Conservation (phyloP, 1,140 invertebrate genomes). For the Anastrepha ludens region DNA sequence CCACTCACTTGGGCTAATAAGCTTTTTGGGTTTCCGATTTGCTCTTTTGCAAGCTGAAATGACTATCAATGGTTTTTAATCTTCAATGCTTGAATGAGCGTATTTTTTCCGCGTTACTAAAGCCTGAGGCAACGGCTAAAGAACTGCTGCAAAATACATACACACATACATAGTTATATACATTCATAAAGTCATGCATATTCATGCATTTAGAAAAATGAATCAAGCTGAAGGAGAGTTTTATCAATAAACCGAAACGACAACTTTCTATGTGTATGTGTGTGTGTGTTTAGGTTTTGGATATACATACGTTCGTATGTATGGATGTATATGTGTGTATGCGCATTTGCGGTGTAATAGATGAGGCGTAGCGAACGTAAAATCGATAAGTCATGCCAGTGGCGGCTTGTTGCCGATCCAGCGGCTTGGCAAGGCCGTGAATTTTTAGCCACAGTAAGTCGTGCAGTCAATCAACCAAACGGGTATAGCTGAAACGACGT, state of each 20-base stretch:
- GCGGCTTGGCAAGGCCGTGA: constrained; percentile 17
- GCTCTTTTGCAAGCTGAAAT: background rate
- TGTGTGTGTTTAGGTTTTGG: background rate
- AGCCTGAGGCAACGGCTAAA: background rate
- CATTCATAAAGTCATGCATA: background rate
- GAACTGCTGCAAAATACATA: background rate
- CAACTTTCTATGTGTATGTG: background rate
- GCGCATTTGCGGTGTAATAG: background rate
- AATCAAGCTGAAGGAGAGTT: background rate
- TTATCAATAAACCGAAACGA: constrained; percentile 3
- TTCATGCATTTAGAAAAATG: background rate
- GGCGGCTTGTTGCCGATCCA: background rate
- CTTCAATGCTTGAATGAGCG: constrained; percentile 1
- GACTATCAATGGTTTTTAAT: constrained; percentile 47
- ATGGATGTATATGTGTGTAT: background rate
- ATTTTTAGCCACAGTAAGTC: constrained; percentile 28
- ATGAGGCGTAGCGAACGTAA: constrained; percentile 36
- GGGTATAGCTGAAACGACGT: background rate
- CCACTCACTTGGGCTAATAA: background rate
- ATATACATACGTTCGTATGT: background rate
- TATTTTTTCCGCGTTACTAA: background rate
- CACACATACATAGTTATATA: background rate
- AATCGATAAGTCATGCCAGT: constrained; percentile 33
- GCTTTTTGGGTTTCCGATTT: background rate
- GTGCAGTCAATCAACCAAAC: constrained; percentile 32